phyloP scores from a whole-genome alignment of 2,888 invertebrate species.

The Dryadula phaetusa region DNA sequence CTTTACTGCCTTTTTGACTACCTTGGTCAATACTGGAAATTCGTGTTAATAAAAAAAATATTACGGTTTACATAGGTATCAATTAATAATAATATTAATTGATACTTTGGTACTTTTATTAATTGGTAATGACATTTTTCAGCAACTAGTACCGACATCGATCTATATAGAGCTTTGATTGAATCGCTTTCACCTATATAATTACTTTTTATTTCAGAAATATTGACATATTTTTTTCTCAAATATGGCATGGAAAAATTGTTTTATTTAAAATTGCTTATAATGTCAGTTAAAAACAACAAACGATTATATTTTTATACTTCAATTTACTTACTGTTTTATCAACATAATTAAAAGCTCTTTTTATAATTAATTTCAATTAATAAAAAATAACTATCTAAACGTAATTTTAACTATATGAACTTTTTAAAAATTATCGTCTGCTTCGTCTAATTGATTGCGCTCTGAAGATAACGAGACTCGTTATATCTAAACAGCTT shows the following conservation, averaged over 20 bases:
- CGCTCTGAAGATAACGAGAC: constrained; percentile 22
- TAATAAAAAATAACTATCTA: no score
- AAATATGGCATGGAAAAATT: neutral
- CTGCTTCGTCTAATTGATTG: constrained; percentile 8
- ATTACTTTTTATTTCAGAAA: neutral
- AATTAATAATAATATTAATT: no score
- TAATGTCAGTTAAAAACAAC: no score
- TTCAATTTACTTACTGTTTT: no score
- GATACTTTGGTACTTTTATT: neutral
- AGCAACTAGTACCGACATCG: constrained; percentile 1
- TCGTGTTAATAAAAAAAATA: no score
- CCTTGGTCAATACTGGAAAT: no score
- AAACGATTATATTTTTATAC: no score
- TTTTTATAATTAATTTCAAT: no score
- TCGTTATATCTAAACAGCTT: constrained; percentile 26
- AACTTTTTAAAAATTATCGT: neutral
- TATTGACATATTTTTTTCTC: neutral
- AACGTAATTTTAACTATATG: neutral
- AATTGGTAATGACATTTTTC: neutral
- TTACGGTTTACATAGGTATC: no score
- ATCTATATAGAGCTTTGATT: constrained; percentile 3
- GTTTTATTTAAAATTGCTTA: no score
- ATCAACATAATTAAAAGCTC: no score
- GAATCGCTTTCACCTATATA: neutral
- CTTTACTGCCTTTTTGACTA: no score